Evolutionary conservation across 2,888 invertebrate genomes (phyloP).

Genomic region (Leptura quadrifasciata): DNA sequence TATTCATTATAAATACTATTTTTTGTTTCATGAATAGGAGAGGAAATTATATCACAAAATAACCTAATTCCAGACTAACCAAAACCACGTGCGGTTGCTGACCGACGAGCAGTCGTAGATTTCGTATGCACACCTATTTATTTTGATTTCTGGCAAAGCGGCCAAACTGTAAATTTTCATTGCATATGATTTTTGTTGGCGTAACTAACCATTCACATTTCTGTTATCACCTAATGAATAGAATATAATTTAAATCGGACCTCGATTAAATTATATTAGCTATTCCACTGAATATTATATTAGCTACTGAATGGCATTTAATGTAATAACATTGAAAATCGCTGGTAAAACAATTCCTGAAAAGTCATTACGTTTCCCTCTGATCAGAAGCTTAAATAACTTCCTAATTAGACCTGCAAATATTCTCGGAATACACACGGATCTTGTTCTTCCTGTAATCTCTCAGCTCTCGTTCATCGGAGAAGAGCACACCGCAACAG

Average conservation of each 20-base stretch:
- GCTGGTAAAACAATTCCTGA: not conserved
- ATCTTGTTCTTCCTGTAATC: constrained; percentile 18
- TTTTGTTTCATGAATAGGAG: too few species aligned
- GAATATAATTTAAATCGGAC: not conserved
- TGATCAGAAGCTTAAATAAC: not conserved
- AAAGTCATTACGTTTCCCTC: not conserved
- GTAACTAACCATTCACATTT: too few species aligned
- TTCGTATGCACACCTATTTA: too few species aligned
- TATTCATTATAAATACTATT: too few species aligned
- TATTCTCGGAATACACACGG: not conserved
- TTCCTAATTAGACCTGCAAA: not conserved
- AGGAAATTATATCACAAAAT: too few species aligned
- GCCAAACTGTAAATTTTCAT: too few species aligned
- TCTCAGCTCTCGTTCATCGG: constrained; percentile 21
- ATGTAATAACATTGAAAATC: not conserved
- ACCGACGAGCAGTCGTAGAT: too few species aligned
- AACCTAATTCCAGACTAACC: too few species aligned
- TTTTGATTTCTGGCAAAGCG: too few species aligned
- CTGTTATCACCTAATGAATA: too few species aligned
- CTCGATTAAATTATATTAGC: not conserved
- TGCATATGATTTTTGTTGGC: too few species aligned
- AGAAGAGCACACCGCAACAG: constrained; percentile 15
- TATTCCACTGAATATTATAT: not conserved
- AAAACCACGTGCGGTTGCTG: too few species aligned
- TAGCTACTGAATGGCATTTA: not conserved